Percentiles rank a stretch among this genome's conserved stretches.
Conservation (phyloP, 2,797 vertebrate species). For the Cossypha polioptera region DNA sequence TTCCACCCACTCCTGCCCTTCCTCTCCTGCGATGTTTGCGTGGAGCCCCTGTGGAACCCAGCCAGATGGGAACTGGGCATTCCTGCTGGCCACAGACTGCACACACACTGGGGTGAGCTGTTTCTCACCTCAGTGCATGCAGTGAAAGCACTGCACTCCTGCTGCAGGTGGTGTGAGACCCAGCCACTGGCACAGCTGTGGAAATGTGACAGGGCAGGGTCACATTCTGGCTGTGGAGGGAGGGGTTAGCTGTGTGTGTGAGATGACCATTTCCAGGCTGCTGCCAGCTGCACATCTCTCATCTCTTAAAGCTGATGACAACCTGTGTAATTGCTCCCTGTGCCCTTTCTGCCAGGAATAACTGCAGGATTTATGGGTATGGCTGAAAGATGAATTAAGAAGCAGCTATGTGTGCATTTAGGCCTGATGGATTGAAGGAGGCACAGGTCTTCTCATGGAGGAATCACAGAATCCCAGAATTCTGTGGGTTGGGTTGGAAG, state of each 20-base stretch:
- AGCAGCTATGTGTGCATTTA: neutral
- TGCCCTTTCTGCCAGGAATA: neutral
- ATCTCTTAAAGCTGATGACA: neutral
- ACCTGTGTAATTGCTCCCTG: neutral
- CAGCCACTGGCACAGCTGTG: neutral
- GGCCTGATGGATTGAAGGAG: neutral
- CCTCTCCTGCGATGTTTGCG: neutral
- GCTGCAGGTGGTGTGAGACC: accelerated
- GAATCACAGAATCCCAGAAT: neutral
- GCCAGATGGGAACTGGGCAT: neutral
- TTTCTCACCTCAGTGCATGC: neutral
- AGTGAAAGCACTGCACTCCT: neutral
- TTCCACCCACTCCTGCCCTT: slow-evolving; percentile 34
- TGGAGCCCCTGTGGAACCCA: neutral
- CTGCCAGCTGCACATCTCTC: neutral
- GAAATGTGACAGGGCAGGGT: neutral
- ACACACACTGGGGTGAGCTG: neutral
- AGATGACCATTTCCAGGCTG: neutral
- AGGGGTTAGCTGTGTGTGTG: neutral
- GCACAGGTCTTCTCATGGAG: neutral
- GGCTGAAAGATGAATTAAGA: neutral
- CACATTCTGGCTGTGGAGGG: neutral
- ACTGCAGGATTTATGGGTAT: neutral
- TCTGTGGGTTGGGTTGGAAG: neutral
- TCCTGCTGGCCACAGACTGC: neutral